These are phyloP conservation scores for Sinohyriopsis cumingii DNA, from an alignment of 2,888 invertebrate species.

Conservation along the genomic window DNA sequence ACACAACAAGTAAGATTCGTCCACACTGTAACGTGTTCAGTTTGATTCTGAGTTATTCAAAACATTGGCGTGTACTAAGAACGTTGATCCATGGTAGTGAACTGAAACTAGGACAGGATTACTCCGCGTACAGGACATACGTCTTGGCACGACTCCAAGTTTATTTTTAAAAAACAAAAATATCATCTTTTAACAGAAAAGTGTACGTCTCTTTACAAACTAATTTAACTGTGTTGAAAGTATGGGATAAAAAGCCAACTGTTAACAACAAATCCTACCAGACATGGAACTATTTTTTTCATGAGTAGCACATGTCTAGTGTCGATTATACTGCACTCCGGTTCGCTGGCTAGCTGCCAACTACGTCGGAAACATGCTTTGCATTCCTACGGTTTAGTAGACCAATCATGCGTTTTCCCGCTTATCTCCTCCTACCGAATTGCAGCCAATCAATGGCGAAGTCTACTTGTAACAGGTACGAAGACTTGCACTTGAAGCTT, in stretches of 20 bases:
- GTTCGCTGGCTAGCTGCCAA: constrained; percentile 32
- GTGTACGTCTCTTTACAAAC: background rate
- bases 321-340: constrained; percentile 8
- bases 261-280: constrained; percentile 10
- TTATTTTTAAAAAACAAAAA: background rate
- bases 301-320: constrained; percentile 19
- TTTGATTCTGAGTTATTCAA: constrained; percentile 39
- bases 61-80: constrained; percentile 56
- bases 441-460: constrained; percentile 24
- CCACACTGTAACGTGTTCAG: constrained; percentile 24
- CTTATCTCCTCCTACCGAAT: constrained; percentile 25
- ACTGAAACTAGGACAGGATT: constrained; percentile 39
- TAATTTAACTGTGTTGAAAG: background rate
- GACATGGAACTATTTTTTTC: constrained; percentile 40
- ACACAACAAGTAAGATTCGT: constrained; percentile 22
- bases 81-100: constrained; percentile 49
- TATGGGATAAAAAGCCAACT: background rate
- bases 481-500: too few relatives aligned
- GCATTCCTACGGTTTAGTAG: constrained; percentile 38
- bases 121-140: constrained; percentile 28
- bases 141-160: constrained; percentile 45
- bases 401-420: constrained; percentile 53
- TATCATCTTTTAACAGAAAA: background rate
- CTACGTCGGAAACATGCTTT: constrained; percentile 40
- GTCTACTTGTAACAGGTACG: too few relatives aligned